These are phyloP conservation scores for Acropternis orthonyx DNA, from an alignment of 2,797 vertebrate species.

Conservation along the genomic window DNA sequence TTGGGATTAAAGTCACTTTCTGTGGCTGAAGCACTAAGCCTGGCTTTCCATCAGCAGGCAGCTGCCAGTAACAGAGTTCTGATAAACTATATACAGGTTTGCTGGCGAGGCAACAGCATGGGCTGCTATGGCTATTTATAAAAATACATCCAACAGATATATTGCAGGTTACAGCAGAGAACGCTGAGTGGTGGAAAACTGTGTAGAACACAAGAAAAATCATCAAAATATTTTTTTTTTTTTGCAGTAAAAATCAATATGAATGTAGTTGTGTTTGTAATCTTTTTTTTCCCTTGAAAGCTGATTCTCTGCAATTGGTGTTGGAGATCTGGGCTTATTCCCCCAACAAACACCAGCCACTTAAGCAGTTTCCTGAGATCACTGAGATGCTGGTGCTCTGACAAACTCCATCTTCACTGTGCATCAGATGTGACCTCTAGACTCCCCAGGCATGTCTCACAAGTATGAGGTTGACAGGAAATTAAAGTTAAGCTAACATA, in stretches of 20 bases:
- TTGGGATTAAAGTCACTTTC: neutral
- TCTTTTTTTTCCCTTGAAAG: neutral
- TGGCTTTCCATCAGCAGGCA: neutral
- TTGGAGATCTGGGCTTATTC: neutral
- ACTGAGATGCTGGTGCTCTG: neutral
- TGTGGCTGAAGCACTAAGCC: neutral
- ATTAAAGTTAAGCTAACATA: slow-evolving; percentile 64
- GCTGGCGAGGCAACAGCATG: neutral
- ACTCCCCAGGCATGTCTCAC: slow-evolving; percentile 47
- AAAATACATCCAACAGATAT: neutral
- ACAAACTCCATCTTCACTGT: slow-evolving; percentile 30
- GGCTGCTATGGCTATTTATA: neutral
- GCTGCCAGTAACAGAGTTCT: neutral
- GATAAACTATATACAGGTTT: neutral
- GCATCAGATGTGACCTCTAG: slow-evolving; percentile 28
- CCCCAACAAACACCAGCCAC: neutral
- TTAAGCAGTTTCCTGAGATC: neutral
- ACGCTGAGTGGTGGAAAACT: neutral
- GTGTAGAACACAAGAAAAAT: neutral
- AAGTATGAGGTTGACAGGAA: slow-evolving; percentile 68
- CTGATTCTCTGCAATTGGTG: neutral
- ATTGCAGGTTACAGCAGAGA: neutral
- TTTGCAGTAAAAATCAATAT: neutral
- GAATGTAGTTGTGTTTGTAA: neutral
- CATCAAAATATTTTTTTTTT: neutral